phyloP scores from a whole-genome alignment of 2,797 vertebrate species.

The Rhabdophis nuchalis region DNA sequence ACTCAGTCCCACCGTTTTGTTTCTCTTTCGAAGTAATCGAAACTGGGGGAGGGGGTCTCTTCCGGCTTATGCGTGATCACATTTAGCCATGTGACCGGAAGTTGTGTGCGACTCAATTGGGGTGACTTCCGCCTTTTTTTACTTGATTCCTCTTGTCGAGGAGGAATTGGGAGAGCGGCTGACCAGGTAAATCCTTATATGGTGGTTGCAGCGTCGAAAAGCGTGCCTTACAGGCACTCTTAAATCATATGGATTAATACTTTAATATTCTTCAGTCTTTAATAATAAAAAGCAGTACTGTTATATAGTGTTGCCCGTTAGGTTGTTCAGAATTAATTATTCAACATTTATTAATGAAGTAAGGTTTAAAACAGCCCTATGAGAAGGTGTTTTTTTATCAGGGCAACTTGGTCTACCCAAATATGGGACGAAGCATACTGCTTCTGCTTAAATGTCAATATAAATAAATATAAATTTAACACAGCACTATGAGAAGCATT shows the following conservation, averaged over 20 bases:
- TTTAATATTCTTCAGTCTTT: neutral
- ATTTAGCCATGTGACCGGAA: slow-evolving; percentile 34
- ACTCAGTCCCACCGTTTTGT: accelerated
- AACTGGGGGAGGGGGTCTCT: too few relatives aligned
- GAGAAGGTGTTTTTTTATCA: too few relatives aligned
- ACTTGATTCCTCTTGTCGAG: neutral
- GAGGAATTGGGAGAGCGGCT: neutral
- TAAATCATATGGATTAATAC: neutral
- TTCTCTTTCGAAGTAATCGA: neutral
- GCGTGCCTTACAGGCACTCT: neutral
- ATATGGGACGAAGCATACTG: too few relatives aligned
- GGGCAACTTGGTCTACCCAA: too few relatives aligned
- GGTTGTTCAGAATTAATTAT: neutral
- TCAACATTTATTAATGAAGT: neutral
- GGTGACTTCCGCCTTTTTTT: slow-evolving; percentile 21
- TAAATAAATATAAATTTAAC: too few relatives aligned
- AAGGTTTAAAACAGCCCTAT: neutral
- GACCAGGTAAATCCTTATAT: neutral
- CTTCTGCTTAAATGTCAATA: too few relatives aligned
- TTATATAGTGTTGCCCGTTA: neutral
- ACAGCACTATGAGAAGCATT: too few relatives aligned
- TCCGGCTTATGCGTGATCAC: neutral
- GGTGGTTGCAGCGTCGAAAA: too few relatives aligned
- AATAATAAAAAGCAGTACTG: too few relatives aligned
- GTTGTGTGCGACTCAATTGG: neutral